Evolutionary conservation across 2,888 invertebrate genomes (phyloP).

Genomic region (Drosophila atripex): DNA sequence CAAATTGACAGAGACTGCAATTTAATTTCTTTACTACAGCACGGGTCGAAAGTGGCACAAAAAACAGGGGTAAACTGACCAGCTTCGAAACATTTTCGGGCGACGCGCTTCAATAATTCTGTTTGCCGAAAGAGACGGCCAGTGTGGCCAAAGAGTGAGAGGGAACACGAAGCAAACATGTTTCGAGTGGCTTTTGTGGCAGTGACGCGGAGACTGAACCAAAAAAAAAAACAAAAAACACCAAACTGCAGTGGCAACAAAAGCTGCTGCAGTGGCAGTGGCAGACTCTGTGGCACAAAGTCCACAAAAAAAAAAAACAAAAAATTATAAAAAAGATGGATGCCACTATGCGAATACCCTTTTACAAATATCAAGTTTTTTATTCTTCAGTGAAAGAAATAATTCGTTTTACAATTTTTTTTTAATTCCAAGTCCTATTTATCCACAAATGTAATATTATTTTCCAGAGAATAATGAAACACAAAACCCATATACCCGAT

Average conservation of each 20-base stretch:
- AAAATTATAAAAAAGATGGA: background rate
- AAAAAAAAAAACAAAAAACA: constrained; percentile 49
- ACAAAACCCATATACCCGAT: background rate
- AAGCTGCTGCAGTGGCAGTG: constrained; percentile 5
- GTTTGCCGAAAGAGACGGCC: constrained; percentile 53
- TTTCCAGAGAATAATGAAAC: background rate
- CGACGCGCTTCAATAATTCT: constrained; percentile 75
- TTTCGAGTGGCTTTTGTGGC: constrained; percentile 74
- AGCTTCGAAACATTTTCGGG: constrained; percentile 42
- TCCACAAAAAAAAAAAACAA: constrained; percentile 1
- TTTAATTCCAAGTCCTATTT: no score
- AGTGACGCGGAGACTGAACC: constrained; percentile 54
- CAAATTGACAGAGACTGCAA: constrained; percentile 48
- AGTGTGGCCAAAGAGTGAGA: background rate
- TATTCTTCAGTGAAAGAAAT: background rate
- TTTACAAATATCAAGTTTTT: background rate
- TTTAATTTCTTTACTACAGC: constrained; percentile 58
- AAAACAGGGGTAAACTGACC: background rate
- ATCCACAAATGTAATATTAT: background rate
- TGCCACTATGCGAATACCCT: background rate
- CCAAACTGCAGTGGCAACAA: constrained; percentile 48
- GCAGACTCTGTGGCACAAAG: constrained; percentile 9
- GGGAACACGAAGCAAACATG: constrained; percentile 48
- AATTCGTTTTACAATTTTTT: background rate
- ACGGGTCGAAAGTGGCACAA: background rate